Base-by-base conservation (phyloP, 2,113 vertebrate genomes). In the Gallinago media region DNA sequence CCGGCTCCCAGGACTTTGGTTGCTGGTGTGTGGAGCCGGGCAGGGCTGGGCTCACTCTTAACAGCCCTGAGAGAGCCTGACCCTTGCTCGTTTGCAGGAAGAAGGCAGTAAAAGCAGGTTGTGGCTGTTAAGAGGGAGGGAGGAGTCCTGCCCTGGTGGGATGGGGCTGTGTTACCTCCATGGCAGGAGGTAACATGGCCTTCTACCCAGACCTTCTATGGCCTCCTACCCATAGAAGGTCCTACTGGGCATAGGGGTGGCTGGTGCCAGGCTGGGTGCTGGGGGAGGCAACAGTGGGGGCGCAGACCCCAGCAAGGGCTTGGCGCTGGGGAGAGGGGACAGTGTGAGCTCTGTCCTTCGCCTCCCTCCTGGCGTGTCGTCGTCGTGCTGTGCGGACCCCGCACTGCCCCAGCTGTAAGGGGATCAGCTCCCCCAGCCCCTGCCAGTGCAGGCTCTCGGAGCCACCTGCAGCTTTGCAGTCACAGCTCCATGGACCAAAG, bases 321-420 rank as follows among this genome's bases (percentile, higher is more conserved):
- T 5, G 0, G 52, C 11, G 42, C 38, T 56, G 86, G 36, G 31
- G 12, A 14, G 20, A 11, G 36, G 34, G 27, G 12, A 54, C 32
- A 15, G 11, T 0, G 15, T 5, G 67, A 59, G 32, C 63, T 73
- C 3, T 83, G 62, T 11, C n/a, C 11, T 23, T 92, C 7, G 1
- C 21, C 16, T 12, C 13, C 42, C 18, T 19, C 1, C 0, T 16
- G 27, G 5, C 0, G 0, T 4, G 13, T 6, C 6, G 5, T 31
- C 0, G 0, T 31, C 5, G 71, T 6, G 46, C 85, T 20, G 36
- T 21, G 59, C 29, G 6, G 72, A 25, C 11, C 72, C 73, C 17
- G 1, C 29, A 15, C 26, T 74, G 79, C 42, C 80, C 72, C 63
- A 1, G 63, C 52, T 73, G 68, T 47, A 32, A 44, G 47, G 71